Evolutionary conservation across 2,888 invertebrate genomes (phyloP), one percentile per base, ranked within the genome.

Genomic region (Sphaerophoria rueppellii): DNA sequence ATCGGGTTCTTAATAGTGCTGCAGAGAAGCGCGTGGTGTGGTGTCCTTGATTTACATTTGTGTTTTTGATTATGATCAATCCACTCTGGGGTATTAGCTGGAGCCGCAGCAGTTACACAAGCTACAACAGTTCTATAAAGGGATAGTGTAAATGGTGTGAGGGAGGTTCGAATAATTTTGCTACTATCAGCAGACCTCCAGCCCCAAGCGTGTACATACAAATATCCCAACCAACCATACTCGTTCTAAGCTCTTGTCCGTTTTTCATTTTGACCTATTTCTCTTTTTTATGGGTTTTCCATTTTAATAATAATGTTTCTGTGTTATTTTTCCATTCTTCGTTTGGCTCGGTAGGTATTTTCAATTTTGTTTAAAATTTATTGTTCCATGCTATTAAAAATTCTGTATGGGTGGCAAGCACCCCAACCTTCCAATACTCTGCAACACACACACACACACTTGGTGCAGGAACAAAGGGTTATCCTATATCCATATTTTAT

Each of bases 1-100:
- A 63, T 61, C 52, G 69, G 60, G 16, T 67, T 50, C 7, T 76
- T 37, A 61, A 32, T 32, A 14, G 2, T 34, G 6, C 34, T 24
- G 24, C 24, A 24, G 40, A 12, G 43, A 35, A 35, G 63, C 12
- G 37, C 9, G 60, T 50, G 46, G n/a, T 69, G 9, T 43, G 9
- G 43, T 43, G 83, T 83, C 80, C 83, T 80, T 83, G 80, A 76
- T 83, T 83, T 79, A 55, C 80, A 72, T 75, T 80, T 75, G 55
- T 72, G 50, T 80, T 75, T 61, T 67, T 67, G 67, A 67, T 67
- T 55, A 73, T 72, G 67, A 72, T 83, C 79, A 83, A 83, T 80
- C 83, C 46, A 65, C 50, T 65, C 37, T 65, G 46, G 58, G 65
- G 52, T 16, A 50, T 65, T 35, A 52, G n/a, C 4, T 1, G 40